Base-by-base conservation (phyloP, 2,797 vertebrate genomes). In the Eleutherodactylus coqui region DNA sequence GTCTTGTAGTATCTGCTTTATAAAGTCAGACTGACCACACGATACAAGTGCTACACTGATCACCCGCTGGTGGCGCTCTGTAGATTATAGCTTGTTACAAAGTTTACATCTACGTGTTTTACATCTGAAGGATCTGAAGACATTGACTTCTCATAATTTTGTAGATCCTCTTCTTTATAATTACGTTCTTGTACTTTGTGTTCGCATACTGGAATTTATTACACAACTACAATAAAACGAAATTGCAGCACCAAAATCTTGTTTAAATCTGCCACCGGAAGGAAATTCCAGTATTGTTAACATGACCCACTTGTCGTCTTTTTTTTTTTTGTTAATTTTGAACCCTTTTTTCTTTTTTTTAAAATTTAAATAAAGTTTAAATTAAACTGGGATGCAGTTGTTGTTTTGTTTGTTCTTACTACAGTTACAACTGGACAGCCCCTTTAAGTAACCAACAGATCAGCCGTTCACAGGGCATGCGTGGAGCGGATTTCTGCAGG, bases 321-420 rank as follows among this genome's bases (percentile, higher is more conserved):
- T 64, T 34, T 32, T 5, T 29, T 64, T 34, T 64, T 32, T n/a
- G 14, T 64, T 34, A 17, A 32, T 17, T 67, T 36, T 34, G 32
- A 34, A 62, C n/a, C 24, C 5, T 62, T 62, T 32, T 1, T 62
- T n/a, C n/a, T n/a, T n/a, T n/a, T n/a, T n/a, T n/a, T n/a, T n/a
- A n/a, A n/a, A n/a, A n/a, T n/a, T 62, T 67, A 67, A 67, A 67
- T 67, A 67, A 67, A 67, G 29, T 32, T 6, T 64, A 32, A 32
- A 4, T 62, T 32, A 32, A 62, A 62, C 13, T 32, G 27, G 8
- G 29, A 16, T 16, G 0, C 29, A 14, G 27, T 16, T 16, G 4
- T 2, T 7, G n/a, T n/a, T n/a, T n/a, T n/a, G n/a, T n/a, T n/a
- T n/a, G n/a, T n/a, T n/a, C n/a, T n/a, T n/a, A n/a, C n/a, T n/a